A percentile compares a stretch with the other conserved stretches of the same genome.
These are phyloP conservation scores for Steinernema carpocapsae DNA, from an alignment of 2,888 invertebrate genomes.

Conservation along the genomic window DNA sequence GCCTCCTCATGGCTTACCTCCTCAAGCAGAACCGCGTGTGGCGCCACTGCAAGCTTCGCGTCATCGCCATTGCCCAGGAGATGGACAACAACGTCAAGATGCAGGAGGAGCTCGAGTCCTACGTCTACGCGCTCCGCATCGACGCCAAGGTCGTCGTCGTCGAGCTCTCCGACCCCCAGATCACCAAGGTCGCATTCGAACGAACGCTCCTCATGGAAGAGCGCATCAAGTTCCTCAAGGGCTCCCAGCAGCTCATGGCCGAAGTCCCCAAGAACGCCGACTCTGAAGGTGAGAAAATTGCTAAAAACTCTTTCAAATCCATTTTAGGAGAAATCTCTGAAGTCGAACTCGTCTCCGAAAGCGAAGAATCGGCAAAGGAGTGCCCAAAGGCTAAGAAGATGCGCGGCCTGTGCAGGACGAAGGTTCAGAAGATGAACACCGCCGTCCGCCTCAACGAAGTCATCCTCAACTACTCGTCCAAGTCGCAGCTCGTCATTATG, in stretches of 20 bases:
- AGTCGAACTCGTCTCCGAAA: conserved; percentile 9
- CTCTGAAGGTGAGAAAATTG: not conserved
- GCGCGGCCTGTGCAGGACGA: not conserved
- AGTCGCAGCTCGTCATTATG: conserved; percentile 94
- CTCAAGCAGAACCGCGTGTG: conserved; percentile 87
- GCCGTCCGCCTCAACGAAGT: conserved; percentile 97
- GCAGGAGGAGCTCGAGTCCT: conserved; percentile 96
- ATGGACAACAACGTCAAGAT: conserved; percentile 99
- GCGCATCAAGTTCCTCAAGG: conserved; percentile 86
- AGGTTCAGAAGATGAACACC: conserved; percentile 95
- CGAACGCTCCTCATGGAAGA: conserved; percentile 98
- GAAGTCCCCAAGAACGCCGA: conserved; percentile 58
- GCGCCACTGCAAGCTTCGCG: conserved; percentile 97
- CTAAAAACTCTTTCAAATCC: too few relatives aligned
- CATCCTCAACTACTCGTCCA: conserved; percentile 93
- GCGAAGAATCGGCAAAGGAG: not conserved
- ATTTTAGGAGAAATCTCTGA: not conserved
- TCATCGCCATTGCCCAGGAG: conserved; percentile 98
- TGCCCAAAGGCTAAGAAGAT: too few relatives aligned
- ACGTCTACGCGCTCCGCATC: conserved; percentile 89
- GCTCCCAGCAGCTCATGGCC: conserved; percentile 50
- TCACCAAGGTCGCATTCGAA: conserved; percentile 98
- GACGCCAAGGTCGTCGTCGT: conserved; percentile 80
- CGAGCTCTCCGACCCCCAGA: conserved; percentile 88
- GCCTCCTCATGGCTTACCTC: conserved; percentile 81